Evolutionary conservation across 2,888 invertebrate genomes (phyloP), one percentile per base, ranked within the genome.

Genomic region (Mythimna impura): DNA sequence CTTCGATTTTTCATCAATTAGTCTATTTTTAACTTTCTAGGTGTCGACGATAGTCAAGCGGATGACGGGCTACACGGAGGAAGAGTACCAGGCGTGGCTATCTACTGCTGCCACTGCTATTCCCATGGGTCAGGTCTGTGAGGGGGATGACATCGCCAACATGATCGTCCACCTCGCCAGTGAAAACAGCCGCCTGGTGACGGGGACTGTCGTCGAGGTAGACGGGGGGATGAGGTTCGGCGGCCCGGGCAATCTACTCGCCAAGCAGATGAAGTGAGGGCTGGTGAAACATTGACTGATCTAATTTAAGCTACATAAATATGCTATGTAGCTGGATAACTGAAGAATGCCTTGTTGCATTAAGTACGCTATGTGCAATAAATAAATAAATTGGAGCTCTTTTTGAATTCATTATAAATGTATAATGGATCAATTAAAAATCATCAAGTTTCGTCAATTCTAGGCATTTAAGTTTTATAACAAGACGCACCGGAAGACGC

Each of bases 81-180:
- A 83, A 9, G 81, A 88, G 69, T 90, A 90, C 78, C 57, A 71
- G 14, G 40, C 54, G 7, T 90, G 86, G 87, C 70, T 90, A 61
- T 17, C 64, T 3, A 58, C 30, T 2, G 64, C 75, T 1, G 81
- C 78, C 40, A 10, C 43, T 1, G n/a, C 30, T 10, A 70, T 88
- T 20, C 90, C 90, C 1, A 83, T 90, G 89, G 82, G 88, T 0
- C 62, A 70, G 36, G 85, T 71, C n/a, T 90, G 90, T 65, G 52
- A 62, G n/a, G 82, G 84, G 0, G 96, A 97, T 7, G 99, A 99
- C 94, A 98, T 99, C 3, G 98, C 99, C 0, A 96, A 96, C 71
- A 97, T 98, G 5, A 98, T 99, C 76, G 97, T 97, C 10, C 99
- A 98, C 92, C 95, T 99, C 68, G 99, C 99, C 17, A 98, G 98